A percentile compares a stretch with the other conserved stretches of the same genome.
phyloP scores from a whole-genome alignment of 2,797 vertebrate genomes.

The Xiphophorus birchmanni region DNA sequence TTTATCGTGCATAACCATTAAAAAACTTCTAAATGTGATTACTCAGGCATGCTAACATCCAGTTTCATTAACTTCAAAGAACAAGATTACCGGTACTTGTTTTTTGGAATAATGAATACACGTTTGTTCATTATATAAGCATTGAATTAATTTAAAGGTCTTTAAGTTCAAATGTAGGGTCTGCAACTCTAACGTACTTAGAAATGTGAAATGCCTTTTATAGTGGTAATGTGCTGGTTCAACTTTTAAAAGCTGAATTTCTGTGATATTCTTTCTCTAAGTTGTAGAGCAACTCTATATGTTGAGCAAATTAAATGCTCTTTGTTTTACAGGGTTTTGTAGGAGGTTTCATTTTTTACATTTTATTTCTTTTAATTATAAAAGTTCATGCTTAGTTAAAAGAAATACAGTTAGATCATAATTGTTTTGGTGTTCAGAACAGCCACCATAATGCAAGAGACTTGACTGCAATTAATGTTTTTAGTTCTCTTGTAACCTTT shows the following conservation, averaged over 20 bases:
- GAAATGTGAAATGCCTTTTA: not conserved
- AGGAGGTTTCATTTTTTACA: not conserved
- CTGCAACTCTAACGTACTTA: not conserved
- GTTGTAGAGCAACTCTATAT: not conserved
- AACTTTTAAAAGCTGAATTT: not conserved
- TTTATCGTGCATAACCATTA: not conserved
- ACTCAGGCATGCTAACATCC: not conserved
- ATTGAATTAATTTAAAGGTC: not conserved
- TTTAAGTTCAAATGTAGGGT: not conserved
- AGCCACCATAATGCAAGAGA: not conserved
- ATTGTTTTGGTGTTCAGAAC: not conserved
- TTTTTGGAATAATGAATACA: not conserved
- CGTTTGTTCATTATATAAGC: not conserved
- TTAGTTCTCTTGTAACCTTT: not conserved
- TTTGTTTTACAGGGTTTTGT: not conserved
- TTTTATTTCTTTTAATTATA: not conserved
- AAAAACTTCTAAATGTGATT: not conserved
- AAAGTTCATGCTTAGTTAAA: not conserved
- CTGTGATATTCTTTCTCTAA: not conserved
- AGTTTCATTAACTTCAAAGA: conserved; percentile 5
- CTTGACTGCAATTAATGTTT: not conserved
- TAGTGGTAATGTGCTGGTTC: not conserved
- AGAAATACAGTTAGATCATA: not conserved
- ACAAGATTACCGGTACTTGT: not conserved
- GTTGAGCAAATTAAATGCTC: not conserved